These are phyloP conservation scores for Plebejus melissa DNA, from an alignment of 2,888 invertebrate genomes.

Conservation along the genomic window DNA sequence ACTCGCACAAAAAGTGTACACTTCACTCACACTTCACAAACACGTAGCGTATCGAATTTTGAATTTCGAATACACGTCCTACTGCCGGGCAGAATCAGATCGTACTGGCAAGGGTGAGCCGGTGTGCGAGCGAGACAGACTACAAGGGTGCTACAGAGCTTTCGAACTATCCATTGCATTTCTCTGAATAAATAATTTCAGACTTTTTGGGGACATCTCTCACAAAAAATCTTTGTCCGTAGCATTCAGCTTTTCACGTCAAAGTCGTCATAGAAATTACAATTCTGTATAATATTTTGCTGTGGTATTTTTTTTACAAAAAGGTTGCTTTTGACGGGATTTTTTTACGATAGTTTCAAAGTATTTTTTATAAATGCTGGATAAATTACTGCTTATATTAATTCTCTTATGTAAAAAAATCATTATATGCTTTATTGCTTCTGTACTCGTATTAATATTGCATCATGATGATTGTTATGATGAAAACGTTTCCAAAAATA, in stretches of 20 bases:
- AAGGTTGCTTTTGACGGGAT: not conserved
- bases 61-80: conserved; percentile 41
- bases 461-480: too few species aligned
- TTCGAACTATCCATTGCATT: conserved; percentile 32
- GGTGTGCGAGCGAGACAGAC: conserved; percentile 37
- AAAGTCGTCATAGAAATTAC: conserved; percentile 15
- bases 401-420: not conserved
- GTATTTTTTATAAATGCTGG: not conserved
- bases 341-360: not conserved
- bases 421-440: too few species aligned
- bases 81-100: conserved; percentile 45
- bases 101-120: conserved; percentile 56
- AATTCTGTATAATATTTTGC: conserved; percentile 8
- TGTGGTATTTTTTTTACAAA: not conserved
- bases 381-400: not conserved
- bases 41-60: conserved; percentile 20
- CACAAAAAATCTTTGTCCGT: conserved; percentile 7
- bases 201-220: conserved; percentile 17
- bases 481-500: too few species aligned
- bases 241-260: not conserved
- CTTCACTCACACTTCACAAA: conserved; percentile 29
- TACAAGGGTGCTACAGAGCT: conserved; percentile 46
- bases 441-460: too few species aligned
- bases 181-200: conserved; percentile 21
- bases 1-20: conserved; percentile 31